These are phyloP conservation scores for Drosophila kanekoi DNA, from an alignment of 2,888 invertebrate genomes.

Conservation along the genomic window DNA sequence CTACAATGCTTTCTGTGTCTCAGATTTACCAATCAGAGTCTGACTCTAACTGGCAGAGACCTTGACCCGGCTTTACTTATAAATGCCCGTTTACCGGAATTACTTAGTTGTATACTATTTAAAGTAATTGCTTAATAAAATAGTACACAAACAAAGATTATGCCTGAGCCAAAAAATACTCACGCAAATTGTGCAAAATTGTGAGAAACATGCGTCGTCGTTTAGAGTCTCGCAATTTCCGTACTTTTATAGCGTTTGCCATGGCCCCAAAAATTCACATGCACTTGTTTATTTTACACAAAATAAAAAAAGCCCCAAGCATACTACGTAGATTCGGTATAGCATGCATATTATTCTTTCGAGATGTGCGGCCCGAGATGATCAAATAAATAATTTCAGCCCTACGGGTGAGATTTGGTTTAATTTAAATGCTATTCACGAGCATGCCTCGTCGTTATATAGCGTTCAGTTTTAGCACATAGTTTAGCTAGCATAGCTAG, in stretches of 20 bases:
- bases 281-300: constrained; percentile 55
- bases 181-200: constrained; percentile 29
- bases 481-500: too few relatives aligned
- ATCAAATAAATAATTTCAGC: background rate
- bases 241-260: constrained; percentile 59
- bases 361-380: constrained; percentile 3
- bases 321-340: constrained; percentile 23
- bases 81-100: constrained; percentile 45
- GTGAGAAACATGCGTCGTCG: constrained; percentile 54
- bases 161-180: constrained; percentile 14
- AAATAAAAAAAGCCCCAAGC: constrained; percentile 3
- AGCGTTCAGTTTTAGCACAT: too few relatives aligned
- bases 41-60: constrained; percentile 33
- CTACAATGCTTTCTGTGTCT: too few relatives aligned
- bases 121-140: constrained; percentile 32
- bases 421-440: too few relatives aligned
- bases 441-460: too few relatives aligned
- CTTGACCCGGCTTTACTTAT: constrained; percentile 61
- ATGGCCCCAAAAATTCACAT: constrained; percentile 66
- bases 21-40: too few relatives aligned
- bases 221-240: constrained; percentile 55
- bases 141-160: constrained; percentile 8
- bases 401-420: too few relatives aligned
- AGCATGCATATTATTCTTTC: constrained; percentile 21
- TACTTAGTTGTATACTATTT: constrained; percentile 24